Evolutionary conservation across 2,888 invertebrate species (phyloP).

Genomic region (Matsumyia berberina): DNA sequence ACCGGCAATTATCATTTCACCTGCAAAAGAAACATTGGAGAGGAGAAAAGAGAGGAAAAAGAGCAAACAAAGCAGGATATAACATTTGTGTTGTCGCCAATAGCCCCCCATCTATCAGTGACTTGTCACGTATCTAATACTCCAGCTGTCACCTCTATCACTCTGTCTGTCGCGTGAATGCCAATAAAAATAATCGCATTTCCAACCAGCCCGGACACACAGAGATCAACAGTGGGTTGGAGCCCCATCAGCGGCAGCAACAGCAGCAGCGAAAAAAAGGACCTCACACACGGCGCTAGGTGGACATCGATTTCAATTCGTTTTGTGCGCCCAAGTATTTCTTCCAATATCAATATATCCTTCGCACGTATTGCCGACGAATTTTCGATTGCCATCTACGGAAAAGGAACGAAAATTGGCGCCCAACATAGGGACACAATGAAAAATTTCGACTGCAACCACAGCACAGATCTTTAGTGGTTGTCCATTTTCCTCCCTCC

Average conservation of each 20-base stretch:
- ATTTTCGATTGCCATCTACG: conserved; percentile 54
- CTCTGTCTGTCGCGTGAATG: conserved; percentile 75
- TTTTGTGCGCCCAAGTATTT: conserved; percentile 54
- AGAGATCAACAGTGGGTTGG: conserved; percentile 62
- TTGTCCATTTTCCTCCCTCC: background rate
- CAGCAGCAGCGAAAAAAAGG: conserved; percentile 17
- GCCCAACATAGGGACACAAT: conserved; percentile 49
- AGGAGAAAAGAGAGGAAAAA: conserved; percentile 34
- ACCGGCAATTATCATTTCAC: conserved; percentile 95
- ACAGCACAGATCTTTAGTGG: conserved; percentile 23
- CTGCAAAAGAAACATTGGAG: conserved; percentile 85
- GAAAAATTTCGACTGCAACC: conserved; percentile 62
- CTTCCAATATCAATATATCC: conserved; percentile 67
- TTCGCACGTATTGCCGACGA: conserved; percentile 62
- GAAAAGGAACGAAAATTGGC: conserved; percentile 29
- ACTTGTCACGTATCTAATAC: conserved; percentile 74
- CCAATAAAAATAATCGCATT: conserved; percentile 76
- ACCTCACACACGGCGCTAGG: conserved; percentile 22
- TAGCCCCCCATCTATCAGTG: conserved; percentile 46
- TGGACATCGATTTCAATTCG: conserved; percentile 63
- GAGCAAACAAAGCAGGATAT: conserved; percentile 55
- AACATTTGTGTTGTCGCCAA: conserved; percentile 20
- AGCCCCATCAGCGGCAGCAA: conserved; percentile 25
- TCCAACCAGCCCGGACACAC: conserved; percentile 56
- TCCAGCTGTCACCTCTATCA: conserved; percentile 76